phyloP scores from a whole-genome alignment of 2,797 vertebrate genomes.

The Uromys caudimaculatus region DNA sequence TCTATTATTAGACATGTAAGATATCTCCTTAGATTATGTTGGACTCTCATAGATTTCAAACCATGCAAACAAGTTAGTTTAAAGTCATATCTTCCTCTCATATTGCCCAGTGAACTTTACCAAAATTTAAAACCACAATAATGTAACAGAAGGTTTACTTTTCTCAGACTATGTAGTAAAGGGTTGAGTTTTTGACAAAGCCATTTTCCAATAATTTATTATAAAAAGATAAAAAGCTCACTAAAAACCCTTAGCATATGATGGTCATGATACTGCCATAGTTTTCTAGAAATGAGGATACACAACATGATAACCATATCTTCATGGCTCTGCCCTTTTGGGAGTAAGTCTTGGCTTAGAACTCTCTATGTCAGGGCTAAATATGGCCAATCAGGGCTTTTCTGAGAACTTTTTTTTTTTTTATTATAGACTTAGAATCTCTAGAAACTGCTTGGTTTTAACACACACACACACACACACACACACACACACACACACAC shows the following conservation, averaged over 20 bases:
- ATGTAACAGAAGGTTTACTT: background rate
- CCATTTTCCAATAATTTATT: slow-evolving; percentile 39
- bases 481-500: background rate
- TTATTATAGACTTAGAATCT: background rate
- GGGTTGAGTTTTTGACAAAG: slow-evolving; percentile 22
- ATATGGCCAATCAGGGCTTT: background rate
- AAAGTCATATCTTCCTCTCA: background rate
- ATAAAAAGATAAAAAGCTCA: background rate
- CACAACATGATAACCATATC: background rate
- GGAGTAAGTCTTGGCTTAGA: background rate
- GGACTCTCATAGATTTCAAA: background rate
- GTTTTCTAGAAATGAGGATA: background rate
- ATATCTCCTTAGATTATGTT: background rate
- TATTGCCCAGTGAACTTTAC: background rate
- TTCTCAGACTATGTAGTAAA: background rate
- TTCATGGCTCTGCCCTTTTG: background rate
- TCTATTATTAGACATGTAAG: background rate
- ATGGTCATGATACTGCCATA: background rate
- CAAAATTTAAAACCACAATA: background rate
- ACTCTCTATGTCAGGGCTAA: background rate
- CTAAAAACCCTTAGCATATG: background rate
- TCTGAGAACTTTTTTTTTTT: background rate
- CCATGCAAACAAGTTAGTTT: slow-evolving; percentile 14
- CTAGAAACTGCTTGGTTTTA: background rate
- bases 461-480: background rate